Evolutionary conservation across 2,888 invertebrate genomes (phyloP).

Genomic region (Iselma pallidipennis): DNA sequence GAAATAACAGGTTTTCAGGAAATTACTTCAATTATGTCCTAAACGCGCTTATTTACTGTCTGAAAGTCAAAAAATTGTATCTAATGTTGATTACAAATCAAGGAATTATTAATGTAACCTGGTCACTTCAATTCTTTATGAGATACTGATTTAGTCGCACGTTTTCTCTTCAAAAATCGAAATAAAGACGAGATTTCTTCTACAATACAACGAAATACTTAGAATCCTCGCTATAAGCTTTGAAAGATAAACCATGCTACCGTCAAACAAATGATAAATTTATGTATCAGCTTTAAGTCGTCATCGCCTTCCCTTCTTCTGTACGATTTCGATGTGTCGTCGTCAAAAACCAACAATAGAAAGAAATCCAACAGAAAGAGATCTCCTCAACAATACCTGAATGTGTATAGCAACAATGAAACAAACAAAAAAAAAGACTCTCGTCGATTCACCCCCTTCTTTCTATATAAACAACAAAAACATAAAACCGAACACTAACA

Average conservation of each 20-base stretch:
- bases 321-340: conserved; percentile 11
- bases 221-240: neutral
- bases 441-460: conserved; percentile 29
- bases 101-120: no score
- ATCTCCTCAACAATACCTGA: conserved; percentile 31
- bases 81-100: no score
- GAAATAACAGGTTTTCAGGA: no score
- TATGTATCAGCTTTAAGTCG: conserved; percentile 14
- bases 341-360: conserved; percentile 6
- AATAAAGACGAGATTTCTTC: neutral
- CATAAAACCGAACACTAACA: conserved; percentile 39
- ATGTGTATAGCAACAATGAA: conserved; percentile 33
- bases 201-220: neutral
- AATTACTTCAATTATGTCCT: no score
- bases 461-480: conserved; percentile 34
- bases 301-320: neutral
- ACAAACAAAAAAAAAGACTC: conserved; percentile 31
- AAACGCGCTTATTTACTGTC: no score
- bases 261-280: conserved; percentile 18
- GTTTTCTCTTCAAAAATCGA: neutral
- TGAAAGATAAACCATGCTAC: conserved; percentile 4
- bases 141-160: no score
- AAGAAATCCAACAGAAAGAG: conserved; percentile 2
- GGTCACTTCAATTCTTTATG: no score
- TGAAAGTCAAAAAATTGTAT: no score